Evolutionary conservation across 2,797 vertebrate genomes (phyloP).

Genomic region (Phylloscopus collybita): DNA sequence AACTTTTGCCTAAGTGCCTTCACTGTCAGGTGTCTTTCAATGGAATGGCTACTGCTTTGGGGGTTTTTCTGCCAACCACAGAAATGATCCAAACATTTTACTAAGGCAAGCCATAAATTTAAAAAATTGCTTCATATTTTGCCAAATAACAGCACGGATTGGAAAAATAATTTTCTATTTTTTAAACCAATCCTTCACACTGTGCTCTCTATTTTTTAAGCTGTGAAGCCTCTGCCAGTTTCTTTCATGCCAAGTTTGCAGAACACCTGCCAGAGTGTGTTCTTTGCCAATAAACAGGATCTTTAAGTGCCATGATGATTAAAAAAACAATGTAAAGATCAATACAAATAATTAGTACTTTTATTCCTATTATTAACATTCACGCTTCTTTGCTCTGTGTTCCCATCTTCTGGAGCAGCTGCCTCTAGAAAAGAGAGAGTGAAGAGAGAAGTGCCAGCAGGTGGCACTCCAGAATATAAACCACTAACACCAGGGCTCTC

Average conservation of each 20-base stretch:
- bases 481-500: not conserved
- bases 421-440: not conserved
- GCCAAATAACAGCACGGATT: not conserved
- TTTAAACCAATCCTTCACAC: not conserved
- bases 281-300: not conserved
- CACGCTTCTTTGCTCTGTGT: not conserved
- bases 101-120: not conserved
- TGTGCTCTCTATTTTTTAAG: not conserved
- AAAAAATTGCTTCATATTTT: not conserved
- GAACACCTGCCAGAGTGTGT: not conserved
- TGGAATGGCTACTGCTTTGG: not conserved
- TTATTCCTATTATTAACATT: not conserved
- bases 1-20: not conserved
- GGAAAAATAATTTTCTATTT: not conserved
- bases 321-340: not conserved
- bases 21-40: not conserved
- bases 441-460: not conserved
- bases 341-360: not conserved
- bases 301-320: not conserved
- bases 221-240: not conserved
- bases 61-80: not conserved
- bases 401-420: not conserved
- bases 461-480: conserved; percentile 39
- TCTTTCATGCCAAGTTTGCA: not conserved
- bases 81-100: not conserved